Conservation (phyloP, 1,140 invertebrate genomes). For the Pentalonia nigronervosa region DNA sequence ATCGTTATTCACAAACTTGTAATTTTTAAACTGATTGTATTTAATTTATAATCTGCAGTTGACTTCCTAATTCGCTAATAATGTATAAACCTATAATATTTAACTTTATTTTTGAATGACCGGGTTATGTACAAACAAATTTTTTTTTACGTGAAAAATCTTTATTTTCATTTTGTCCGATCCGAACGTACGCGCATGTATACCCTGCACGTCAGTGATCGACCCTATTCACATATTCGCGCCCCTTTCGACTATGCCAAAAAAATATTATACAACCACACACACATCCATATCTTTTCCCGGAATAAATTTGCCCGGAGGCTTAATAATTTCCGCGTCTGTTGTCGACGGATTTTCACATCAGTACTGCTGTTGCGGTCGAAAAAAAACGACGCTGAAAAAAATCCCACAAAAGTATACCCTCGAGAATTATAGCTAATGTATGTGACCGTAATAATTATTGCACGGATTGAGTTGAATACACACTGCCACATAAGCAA, state of each 20-base stretch:
- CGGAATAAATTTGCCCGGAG: constrained; percentile 37
- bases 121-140: neutral
- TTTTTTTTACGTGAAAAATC: neutral
- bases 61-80: neutral
- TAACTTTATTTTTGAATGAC: neutral
- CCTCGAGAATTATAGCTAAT: neutral
- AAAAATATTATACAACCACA: neutral
- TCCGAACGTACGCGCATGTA: neutral
- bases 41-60: no score
- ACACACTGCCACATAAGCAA: neutral
- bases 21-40: neutral
- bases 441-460: constrained; percentile 39
- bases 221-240: constrained; percentile 32
- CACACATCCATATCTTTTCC: constrained; percentile 15
- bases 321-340: constrained; percentile 48
- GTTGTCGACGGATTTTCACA: constrained; percentile 47
- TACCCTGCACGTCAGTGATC: neutral
- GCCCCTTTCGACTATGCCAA: neutral
- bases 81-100: neutral
- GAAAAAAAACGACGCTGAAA: neutral
- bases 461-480: neutral
- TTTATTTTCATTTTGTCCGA: neutral
- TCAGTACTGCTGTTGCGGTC: neutral
- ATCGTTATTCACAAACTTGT: neutral
- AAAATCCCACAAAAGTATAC: constrained; percentile 19